Evolutionary conservation across 1,140 invertebrate species (phyloP).

Genomic region (Penaeus chinensis): DNA sequence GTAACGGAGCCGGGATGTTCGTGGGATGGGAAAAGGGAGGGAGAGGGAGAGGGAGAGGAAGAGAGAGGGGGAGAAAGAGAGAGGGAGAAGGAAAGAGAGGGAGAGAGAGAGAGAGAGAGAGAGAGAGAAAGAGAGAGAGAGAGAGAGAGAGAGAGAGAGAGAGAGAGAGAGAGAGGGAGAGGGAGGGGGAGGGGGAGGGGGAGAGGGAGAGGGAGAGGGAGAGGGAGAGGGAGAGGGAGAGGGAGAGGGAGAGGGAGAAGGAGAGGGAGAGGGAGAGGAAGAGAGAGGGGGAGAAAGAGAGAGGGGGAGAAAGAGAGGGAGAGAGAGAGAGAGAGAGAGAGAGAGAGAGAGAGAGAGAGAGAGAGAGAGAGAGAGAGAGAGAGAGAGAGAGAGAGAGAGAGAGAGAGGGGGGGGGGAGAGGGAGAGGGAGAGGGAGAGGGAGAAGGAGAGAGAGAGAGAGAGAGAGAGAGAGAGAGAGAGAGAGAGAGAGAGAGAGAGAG

Average conservation of each 20-base stretch:
- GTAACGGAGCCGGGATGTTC: neutral
- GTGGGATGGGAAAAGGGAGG: neutral
- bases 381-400: too few species aligned
- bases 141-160: neutral
- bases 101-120: neutral
- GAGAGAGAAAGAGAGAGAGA: neutral
- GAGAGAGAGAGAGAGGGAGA: too few species aligned
- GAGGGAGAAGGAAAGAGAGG: neutral
- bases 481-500: too few species aligned
- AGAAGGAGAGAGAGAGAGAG: too few species aligned
- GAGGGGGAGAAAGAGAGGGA: neutral
- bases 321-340: neutral
- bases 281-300: neutral
- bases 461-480: too few species aligned
- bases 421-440: too few species aligned
- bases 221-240: too few species aligned
- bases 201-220: too few species aligned
- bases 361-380: neutral
- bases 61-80: conserved; percentile 9
- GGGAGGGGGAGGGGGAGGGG: too few species aligned
- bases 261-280: neutral
- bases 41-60: neutral
- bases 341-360: too few species aligned
- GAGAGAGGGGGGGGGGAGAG: too few species aligned
- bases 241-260: too few species aligned